Conservation (phyloP, 2,888 invertebrate species). For the Ptychoptera albimana region DNA sequence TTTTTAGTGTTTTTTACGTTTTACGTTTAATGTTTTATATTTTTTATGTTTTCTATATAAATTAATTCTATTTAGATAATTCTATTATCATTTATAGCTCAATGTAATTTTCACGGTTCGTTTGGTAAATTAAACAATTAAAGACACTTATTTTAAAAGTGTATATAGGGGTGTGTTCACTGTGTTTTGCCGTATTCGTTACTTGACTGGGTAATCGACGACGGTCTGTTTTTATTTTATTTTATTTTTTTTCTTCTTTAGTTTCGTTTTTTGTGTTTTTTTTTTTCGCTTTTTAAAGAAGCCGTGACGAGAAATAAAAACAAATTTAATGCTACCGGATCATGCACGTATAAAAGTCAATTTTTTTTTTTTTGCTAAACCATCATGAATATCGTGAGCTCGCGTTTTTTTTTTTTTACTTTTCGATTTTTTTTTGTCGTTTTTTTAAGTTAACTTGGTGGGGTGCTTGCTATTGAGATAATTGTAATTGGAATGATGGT, state of each 20-base stretch:
- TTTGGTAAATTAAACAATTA: conserved; percentile 11
- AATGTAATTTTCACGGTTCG: conserved; percentile 5
- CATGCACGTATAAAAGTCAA: neutral
- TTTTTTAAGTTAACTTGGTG: neutral
- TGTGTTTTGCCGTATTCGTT: too few relatives aligned
- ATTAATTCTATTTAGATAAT: neutral
- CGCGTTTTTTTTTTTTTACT: neutral
- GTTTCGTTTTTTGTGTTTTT: too few relatives aligned
- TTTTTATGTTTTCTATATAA: too few relatives aligned
- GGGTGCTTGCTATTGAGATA: too few relatives aligned
- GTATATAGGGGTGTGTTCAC: too few relatives aligned
- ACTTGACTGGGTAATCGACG: too few relatives aligned
- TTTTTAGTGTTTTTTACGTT: too few relatives aligned
- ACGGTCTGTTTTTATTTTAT: too few relatives aligned
- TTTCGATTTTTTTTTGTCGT: too few relatives aligned
- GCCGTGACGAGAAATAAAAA: neutral
- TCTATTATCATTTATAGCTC: neutral
- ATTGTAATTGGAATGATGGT: neutral
- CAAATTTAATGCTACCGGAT: neutral
- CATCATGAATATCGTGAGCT: neutral
- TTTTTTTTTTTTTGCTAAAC: neutral
- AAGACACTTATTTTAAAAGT: conserved; percentile 7
- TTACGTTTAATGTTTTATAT: too few relatives aligned
- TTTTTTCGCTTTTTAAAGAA: too few relatives aligned
- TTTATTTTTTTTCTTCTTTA: too few relatives aligned